Base-by-base conservation (phyloP, 2,797 vertebrate genomes). In the Cyprinodon diabolis region DNA sequence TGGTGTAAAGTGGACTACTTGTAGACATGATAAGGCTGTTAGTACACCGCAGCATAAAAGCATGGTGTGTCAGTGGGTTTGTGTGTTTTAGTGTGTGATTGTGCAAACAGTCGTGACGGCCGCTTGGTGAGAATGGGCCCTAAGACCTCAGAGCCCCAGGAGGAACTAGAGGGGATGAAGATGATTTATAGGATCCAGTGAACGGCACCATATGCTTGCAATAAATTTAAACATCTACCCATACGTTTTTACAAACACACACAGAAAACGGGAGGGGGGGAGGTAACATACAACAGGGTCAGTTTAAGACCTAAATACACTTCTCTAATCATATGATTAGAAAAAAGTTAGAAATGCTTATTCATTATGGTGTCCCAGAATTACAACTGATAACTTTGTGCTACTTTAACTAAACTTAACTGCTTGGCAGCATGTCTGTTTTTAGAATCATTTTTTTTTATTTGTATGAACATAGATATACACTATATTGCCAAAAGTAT, bases 151-250 rank as follows among this genome's bases (percentile, higher is more conserved):
- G 78, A 86, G 88, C 85, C 82, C 85, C 49, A 12, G 40, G 88
- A 92, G 90, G 81, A 87, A 86, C 84, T 80, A 67, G 74, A 84
- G 71, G 68, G 84, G 87, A 91, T 84, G 86, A 80, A 69, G 83
- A 90, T 94, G 94, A 94, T 94, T 92, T 94, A 94, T 94, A 82
- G 82, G 75, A 90, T 91, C 91, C 76, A 81, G 87, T 90, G 91
- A 90, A 87, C 77, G 82, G 77, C 84, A 78, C 90, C 89, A 90
- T 88, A 89, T 91, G 90, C 82, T 71, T 25, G n/a, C 83, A 72
- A 89, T 85, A 87, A 80, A 81, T 86, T 69, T 78, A 80, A 72
- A 75, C 72, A 60, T 23, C 76, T 52, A 69, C 67, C 56, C 30
- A 48, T 6, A 57, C 73, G 57, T 48, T 57, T 40, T 66, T 70